phyloP scores from a whole-genome alignment of 1,140 invertebrate genomes.

The Dolichoris vasculosae region DNA sequence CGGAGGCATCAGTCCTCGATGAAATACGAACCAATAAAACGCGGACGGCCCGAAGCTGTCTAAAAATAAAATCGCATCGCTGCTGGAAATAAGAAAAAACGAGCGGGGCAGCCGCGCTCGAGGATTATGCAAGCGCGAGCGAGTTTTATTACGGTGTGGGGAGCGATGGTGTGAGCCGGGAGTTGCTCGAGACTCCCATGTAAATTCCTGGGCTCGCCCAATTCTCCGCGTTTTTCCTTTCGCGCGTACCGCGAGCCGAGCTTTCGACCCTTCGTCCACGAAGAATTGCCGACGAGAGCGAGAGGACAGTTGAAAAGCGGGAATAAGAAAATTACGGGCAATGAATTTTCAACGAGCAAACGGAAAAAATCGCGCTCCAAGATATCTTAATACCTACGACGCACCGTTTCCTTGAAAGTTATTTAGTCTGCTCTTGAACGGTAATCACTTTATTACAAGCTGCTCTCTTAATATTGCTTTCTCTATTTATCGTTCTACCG shows the following conservation, averaged over 20 bases:
- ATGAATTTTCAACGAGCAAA: neutral
- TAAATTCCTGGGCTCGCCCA: neutral
- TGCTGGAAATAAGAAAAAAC: neutral
- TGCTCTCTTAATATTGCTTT: neutral
- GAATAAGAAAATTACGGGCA: neutral
- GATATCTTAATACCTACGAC: neutral
- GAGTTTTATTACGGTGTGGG: constrained; percentile 9
- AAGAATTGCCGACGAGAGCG: too few relatives aligned
- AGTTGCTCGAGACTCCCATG: too few relatives aligned
- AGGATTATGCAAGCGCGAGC: constrained; percentile 31
- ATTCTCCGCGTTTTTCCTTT: neutral
- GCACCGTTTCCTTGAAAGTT: neutral
- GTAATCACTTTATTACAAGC: neutral
- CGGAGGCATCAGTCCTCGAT: neutral
- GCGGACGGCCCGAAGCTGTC: neutral
- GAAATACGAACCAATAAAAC: constrained; percentile 44
- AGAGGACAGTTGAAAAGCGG: neutral
- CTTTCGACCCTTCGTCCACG: neutral
- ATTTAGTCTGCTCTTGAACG: neutral
- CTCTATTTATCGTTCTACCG: neutral
- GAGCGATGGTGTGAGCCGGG: neutral
- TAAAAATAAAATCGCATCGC: constrained; percentile 23
- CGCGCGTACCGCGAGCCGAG: too few relatives aligned
- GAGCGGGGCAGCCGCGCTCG: neutral
- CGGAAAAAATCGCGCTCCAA: neutral